Conservation (phyloP, 2,797 vertebrate genomes). For the Trichosurus vulpecula region DNA sequence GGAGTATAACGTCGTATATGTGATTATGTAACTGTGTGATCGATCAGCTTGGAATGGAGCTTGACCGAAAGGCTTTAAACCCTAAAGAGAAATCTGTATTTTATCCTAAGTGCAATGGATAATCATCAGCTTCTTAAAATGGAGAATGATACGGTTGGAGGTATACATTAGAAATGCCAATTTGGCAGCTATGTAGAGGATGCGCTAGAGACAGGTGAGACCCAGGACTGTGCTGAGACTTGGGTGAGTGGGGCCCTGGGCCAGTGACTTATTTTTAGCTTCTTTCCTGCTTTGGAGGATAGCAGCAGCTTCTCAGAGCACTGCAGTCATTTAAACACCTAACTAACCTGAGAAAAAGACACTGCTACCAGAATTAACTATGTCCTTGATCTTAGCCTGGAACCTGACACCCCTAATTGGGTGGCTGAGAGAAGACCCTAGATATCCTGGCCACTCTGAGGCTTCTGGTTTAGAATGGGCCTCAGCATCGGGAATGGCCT, state of each 20-base stretch:
- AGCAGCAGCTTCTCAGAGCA: background rate
- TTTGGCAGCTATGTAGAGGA: background rate
- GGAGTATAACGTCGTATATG: background rate
- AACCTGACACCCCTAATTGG: background rate
- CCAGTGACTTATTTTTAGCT: background rate
- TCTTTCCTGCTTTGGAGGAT: background rate
- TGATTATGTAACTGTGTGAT: background rate
- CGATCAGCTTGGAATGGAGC: background rate
- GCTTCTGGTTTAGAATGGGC: background rate
- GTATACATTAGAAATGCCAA: background rate
- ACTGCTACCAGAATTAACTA: background rate
- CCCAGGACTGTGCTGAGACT: background rate
- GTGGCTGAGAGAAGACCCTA: background rate
- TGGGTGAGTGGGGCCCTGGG: background rate
- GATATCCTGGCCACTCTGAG: background rate
- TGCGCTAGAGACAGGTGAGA: background rate
- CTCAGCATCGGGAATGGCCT: background rate
- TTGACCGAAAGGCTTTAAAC: background rate
- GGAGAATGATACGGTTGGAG: background rate
- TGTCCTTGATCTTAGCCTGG: background rate
- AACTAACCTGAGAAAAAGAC: background rate
- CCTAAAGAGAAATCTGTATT: background rate
- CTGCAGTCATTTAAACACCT: background rate
- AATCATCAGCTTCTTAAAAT: background rate
- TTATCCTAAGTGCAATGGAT: background rate